Evolutionary conservation across 2,113 vertebrate species (phyloP).

Genomic region (Myotis lucifugus): DNA sequence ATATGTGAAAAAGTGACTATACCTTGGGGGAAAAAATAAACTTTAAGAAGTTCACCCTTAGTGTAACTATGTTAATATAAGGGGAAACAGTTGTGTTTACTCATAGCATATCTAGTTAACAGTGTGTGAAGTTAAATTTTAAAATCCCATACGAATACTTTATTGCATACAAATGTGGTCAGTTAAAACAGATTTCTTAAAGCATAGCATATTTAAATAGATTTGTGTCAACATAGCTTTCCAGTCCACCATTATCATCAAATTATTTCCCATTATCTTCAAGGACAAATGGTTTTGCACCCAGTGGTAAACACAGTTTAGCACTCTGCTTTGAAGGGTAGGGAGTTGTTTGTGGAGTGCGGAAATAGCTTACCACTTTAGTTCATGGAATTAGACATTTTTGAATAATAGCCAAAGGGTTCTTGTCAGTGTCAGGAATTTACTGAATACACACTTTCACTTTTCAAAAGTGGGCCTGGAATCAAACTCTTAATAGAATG

Average conservation of each 20-base stretch:
- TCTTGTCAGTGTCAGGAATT: constrained; percentile 81
- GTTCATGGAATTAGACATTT: constrained; percentile 75
- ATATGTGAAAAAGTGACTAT: constrained; percentile 35
- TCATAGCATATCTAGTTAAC: constrained; percentile 32
- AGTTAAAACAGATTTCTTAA: constrained; percentile 58
- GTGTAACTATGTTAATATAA: neutral
- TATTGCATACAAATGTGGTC: constrained; percentile 27
- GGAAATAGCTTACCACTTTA: constrained; percentile 66
- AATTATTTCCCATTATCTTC: constrained; percentile 59
- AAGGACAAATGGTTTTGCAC: constrained; percentile 43
- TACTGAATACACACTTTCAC: constrained; percentile 77
- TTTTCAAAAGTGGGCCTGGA: constrained; percentile 69
- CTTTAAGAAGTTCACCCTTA: constrained; percentile 11
- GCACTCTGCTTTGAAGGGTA: neutral
- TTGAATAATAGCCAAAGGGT: constrained; percentile 77
- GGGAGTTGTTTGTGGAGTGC: neutral
- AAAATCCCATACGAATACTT: constrained; percentile 58
- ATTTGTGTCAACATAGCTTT: constrained; percentile 20
- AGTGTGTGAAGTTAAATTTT: constrained; percentile 59
- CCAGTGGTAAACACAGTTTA: constrained; percentile 24
- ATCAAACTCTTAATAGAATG: constrained; percentile 64
- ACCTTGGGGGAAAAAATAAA: neutral
- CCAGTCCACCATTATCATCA: neutral
- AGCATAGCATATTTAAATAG: constrained; percentile 40
- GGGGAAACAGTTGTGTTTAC: constrained; percentile 59